Base-by-base conservation (phyloP, 1,140 invertebrate genomes). In the Trachymyrmex septentrionalis region DNA sequence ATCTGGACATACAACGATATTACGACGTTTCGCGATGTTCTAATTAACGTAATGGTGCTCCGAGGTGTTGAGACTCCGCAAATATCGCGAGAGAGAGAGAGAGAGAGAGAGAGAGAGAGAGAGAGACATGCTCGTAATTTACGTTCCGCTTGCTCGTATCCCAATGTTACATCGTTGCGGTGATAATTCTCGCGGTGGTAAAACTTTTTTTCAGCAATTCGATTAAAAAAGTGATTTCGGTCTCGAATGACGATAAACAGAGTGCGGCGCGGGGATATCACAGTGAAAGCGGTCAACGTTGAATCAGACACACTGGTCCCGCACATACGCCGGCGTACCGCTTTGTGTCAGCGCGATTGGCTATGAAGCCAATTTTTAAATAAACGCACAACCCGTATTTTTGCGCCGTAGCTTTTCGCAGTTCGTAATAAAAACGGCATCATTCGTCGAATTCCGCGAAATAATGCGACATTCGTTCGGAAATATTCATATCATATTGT, bases 281-380 rank as follows among this genome's bases (percentile, higher is more conserved):
- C 80, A 84, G 69, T 84, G 69, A 75, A 84, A 48, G 9, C 55
- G 38, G 69, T 84, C 80, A n/a, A 61, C 69, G 80, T 84, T 63
- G 59, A 84, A 75, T 63, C 80, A 63, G 80, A 48, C 80, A 59
- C 67, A 44, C 24, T 12, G 48, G 12, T 44, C 34, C 38, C 38
- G 21, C 67, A 27, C 14, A 21, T 34, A 24, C 7, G 19, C 6
- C 27, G 12, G 3, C 27, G 1, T 19, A 30, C 14, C 67, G 19
- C 7, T 81, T 34, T 81, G 61, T 81, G 16, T 12, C 16, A 14
- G n/a, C 55, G 44, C 80, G 44, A 84, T 84, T 84, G 55, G 24
- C 71, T 84, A 6, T 38, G 80, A 73, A 50, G 55, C 69, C 34
- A 55, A 75, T 84, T 84, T 75, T 75, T 61, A 73, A 61, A 75